These are phyloP conservation scores for Brachyrhaphis roseni DNA, from an alignment of 2,797 vertebrate species.

Conservation along the genomic window DNA sequence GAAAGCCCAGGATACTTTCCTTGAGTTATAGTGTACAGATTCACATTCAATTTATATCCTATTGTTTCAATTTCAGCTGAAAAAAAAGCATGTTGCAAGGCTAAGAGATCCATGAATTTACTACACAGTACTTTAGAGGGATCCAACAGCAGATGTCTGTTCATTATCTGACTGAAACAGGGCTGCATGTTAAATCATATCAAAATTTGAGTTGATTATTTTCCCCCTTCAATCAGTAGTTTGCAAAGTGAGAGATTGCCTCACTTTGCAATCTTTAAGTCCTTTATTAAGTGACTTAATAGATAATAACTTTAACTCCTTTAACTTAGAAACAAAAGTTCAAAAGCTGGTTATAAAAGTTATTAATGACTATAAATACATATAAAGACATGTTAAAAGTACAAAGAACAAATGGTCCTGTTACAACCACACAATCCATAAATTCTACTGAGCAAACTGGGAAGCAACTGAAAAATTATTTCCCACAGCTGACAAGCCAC, in stretches of 20 bases:
- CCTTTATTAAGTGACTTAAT: background rate
- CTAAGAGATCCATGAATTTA: background rate
- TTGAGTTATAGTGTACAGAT: background rate
- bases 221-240: background rate
- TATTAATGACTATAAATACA: background rate
- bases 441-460: background rate
- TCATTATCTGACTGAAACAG: background rate
- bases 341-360: background rate
- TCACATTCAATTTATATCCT: background rate
- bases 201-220: background rate
- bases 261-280: background rate
- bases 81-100: background rate
- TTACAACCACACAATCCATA: background rate
- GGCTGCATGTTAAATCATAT: background rate
- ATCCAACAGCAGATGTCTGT: background rate
- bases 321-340: background rate
- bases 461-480: slow-evolving; percentile 1
- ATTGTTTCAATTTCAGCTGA: background rate
- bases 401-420: background rate
- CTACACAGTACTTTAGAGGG: background rate
- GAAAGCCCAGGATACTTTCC: slow-evolving; percentile 3
- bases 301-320: background rate
- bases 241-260: background rate
- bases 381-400: background rate
- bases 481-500: background rate